phyloP scores from a whole-genome alignment of 2,888 invertebrate species.

The Diaperis boleti region DNA sequence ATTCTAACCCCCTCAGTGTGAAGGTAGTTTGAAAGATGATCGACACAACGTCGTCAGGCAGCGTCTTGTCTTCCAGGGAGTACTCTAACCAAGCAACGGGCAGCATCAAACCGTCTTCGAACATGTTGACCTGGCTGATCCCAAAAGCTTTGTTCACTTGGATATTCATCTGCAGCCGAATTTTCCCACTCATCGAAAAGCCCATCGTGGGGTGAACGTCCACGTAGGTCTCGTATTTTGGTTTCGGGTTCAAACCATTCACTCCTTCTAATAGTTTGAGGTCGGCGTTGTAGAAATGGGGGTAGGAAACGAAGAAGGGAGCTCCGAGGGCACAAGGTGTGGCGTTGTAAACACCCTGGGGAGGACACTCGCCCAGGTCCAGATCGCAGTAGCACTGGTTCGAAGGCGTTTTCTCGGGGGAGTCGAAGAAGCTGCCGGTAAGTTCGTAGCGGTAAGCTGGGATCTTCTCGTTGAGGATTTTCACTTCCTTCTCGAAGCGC shows the following conservation, averaged over 20 bases:
- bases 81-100: slow-evolving; percentile 84
- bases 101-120: slow-evolving; percentile 75
- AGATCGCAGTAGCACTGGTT: slow-evolving; percentile 80
- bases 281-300: slow-evolving; percentile 81
- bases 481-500: slow-evolving; percentile 72
- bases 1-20: slow-evolving; percentile 73
- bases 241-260: slow-evolving; percentile 76
- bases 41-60: slow-evolving; percentile 72
- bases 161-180: slow-evolving; percentile 79
- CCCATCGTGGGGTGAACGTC: slow-evolving; percentile 84
- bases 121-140: slow-evolving; percentile 67
- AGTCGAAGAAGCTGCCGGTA: slow-evolving; percentile 74
- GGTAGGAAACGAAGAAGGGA: slow-evolving; percentile 79
- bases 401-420: slow-evolving; percentile 70
- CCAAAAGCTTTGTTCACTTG: slow-evolving; percentile 70
- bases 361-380: slow-evolving; percentile 72
- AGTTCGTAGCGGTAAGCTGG: slow-evolving; percentile 72
- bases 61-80: slow-evolving; percentile 71
- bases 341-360: slow-evolving; percentile 78
- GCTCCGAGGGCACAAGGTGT: slow-evolving; percentile 74
- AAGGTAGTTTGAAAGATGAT: slow-evolving; percentile 75
- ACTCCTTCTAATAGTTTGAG: slow-evolving; percentile 70
- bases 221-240: slow-evolving; percentile 77
- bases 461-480: slow-evolving; percentile 65
- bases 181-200: slow-evolving; percentile 75